Evolutionary conservation across 2,113 vertebrate species (phyloP).

Genomic region (Sinosuthora webbiana): DNA sequence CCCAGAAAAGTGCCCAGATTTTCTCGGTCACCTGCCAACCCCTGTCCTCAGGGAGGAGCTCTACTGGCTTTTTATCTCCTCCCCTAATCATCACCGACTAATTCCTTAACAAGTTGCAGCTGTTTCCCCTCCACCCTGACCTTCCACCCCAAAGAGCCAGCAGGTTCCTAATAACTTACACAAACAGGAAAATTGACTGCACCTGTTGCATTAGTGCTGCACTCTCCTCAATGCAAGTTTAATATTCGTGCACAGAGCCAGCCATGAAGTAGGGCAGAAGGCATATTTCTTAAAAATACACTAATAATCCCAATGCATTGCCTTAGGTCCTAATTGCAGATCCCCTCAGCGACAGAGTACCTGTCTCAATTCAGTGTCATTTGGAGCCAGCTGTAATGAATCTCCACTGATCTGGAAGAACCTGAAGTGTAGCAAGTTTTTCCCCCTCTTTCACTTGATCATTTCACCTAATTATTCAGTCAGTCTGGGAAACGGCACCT

Average conservation of each 20-base stretch:
- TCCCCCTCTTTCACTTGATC: neutral
- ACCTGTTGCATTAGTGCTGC: neutral
- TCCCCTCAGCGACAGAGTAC: neutral
- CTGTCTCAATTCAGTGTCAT: neutral
- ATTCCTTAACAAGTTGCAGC: neutral
- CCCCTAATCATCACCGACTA: neutral
- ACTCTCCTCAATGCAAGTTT: fast-evolving
- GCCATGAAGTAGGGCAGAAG: neutral
- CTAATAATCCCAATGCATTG: neutral
- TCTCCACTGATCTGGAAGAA: neutral
- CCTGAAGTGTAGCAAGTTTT: neutral
- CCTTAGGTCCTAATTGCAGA: neutral
- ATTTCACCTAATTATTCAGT: neutral
- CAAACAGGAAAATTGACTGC: neutral
- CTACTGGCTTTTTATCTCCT: neutral
- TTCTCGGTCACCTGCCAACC: fast-evolving
- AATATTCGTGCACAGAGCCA: neutral
- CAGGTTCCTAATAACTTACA: neutral
- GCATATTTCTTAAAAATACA: neutral
- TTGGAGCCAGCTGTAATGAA: neutral
- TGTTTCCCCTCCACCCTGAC: neutral
- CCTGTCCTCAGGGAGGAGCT: fast-evolving
- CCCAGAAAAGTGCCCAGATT: fast-evolving
- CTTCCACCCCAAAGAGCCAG: neutral
- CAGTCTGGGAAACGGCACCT: fast-evolving